Evolutionary conservation across 2,888 invertebrate genomes (phyloP).

Genomic region (Spicauda simplicius): DNA sequence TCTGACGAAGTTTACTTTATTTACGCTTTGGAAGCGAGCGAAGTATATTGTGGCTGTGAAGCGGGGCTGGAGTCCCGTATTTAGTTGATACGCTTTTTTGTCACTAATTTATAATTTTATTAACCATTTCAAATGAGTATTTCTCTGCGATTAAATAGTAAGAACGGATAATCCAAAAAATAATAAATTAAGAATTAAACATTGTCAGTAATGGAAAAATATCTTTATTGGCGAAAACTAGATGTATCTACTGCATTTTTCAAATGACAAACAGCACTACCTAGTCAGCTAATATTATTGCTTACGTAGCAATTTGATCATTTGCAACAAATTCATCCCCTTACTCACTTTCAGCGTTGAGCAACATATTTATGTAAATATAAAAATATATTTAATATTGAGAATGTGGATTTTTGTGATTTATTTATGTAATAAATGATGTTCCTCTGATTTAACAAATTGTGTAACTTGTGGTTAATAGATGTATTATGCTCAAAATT

Average conservation of each 20-base stretch:
- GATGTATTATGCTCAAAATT: constrained; percentile 41
- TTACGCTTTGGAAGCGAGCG: constrained; percentile 75
- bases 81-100: constrained; percentile 76
- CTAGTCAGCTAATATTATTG: constrained; percentile 65
- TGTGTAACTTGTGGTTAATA: constrained; percentile 29
- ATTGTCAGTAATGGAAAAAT: constrained; percentile 39
- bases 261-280: constrained; percentile 57
- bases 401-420: constrained; percentile 45
- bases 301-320: constrained; percentile 41
- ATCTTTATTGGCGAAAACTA: constrained; percentile 55
- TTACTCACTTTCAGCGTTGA: constrained; percentile 41
- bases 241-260: constrained; percentile 50
- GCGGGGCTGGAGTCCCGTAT: constrained; percentile 66
- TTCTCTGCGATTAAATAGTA: neutral
- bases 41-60: constrained; percentile 82
- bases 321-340: constrained; percentile 43
- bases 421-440: constrained; percentile 45
- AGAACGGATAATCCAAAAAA: constrained; percentile 6
- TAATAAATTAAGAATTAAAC: constrained; percentile 26
- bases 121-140: constrained; percentile 26
- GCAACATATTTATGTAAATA: constrained; percentile 46
- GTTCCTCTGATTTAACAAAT: constrained; percentile 44
- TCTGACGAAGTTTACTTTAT: constrained; percentile 67
- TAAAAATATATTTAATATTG: constrained; percentile 44
- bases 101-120: constrained; percentile 74